phyloP scores from a whole-genome alignment of 2,113 vertebrate species.

The Bostrychus sinensis region DNA sequence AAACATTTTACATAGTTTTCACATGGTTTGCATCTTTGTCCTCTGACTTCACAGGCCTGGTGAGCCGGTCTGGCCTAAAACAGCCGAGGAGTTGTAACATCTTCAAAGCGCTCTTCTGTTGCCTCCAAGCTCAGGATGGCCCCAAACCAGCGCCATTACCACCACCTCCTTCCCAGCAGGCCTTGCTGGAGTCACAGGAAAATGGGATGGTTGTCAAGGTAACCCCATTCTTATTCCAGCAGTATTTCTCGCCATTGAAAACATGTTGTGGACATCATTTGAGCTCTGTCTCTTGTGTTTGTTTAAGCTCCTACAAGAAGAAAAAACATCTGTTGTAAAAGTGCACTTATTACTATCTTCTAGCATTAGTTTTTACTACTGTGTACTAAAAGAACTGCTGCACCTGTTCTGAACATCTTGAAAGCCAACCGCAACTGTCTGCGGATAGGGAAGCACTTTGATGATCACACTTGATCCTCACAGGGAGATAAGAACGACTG shows the following conservation, averaged over 20 bases:
- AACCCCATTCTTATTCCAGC: slow-evolving; percentile 54
- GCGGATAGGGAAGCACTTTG: slow-evolving; percentile 44
- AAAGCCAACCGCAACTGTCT: slow-evolving; percentile 51
- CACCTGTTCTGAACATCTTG: slow-evolving; percentile 56
- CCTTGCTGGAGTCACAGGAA: slow-evolving; percentile 82
- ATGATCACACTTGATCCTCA: slow-evolving; percentile 38
- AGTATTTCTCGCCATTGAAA: slow-evolving; percentile 24
- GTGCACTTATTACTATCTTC: slow-evolving; percentile 10
- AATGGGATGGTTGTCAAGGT: slow-evolving; percentile 85
- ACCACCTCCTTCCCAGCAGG: slow-evolving; percentile 76
- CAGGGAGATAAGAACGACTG: slow-evolving; percentile 33
- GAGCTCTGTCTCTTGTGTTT: slow-evolving; percentile 27
- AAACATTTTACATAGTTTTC: neutral
- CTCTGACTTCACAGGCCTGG: slow-evolving; percentile 71
- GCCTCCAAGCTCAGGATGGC: slow-evolving; percentile 85
- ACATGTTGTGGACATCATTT: slow-evolving; percentile 22
- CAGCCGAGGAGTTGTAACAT: slow-evolving; percentile 87
- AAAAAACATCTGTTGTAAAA: slow-evolving; percentile 32
- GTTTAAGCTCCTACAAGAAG: slow-evolving; percentile 26
- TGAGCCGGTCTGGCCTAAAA: slow-evolving; percentile 85
- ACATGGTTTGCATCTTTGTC: slow-evolving; percentile 8
- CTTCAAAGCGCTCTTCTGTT: slow-evolving; percentile 88
- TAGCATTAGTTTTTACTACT: slow-evolving; percentile 22
- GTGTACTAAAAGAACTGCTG: slow-evolving; percentile 28
- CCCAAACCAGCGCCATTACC: slow-evolving; percentile 68